Conservation (phyloP, 2,888 invertebrate genomes). For the Leucophenga montana region DNA sequence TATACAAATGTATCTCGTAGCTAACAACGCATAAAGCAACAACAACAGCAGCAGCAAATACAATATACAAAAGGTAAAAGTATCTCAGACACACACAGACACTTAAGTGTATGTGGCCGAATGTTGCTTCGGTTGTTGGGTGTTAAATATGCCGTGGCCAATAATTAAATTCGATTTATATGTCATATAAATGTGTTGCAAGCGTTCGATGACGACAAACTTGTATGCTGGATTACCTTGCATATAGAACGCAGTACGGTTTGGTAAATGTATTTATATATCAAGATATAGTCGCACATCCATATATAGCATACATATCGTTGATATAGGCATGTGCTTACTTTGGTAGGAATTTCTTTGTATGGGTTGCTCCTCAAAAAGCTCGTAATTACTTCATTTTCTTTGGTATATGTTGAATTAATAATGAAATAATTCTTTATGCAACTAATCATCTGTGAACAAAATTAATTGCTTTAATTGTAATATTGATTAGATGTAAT, state of each 20-base stretch:
- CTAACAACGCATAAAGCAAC: no score
- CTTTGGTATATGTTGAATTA: slow-evolving; percentile 21
- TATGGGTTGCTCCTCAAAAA: background rate
- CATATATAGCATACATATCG: background rate
- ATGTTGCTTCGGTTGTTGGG: slow-evolving; percentile 4
- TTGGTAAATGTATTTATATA: background rate
- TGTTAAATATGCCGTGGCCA: slow-evolving; percentile 24
- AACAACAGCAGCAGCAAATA: no score
- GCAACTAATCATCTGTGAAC: slow-evolving; percentile 27
- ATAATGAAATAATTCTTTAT: slow-evolving; percentile 27
- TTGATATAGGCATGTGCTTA: background rate
- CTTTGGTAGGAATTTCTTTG: background rate
- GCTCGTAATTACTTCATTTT: slow-evolving; percentile 22
- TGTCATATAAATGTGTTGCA: slow-evolving; percentile 21
- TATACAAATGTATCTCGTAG: background rate
- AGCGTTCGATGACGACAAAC: background rate
- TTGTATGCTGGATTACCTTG: background rate
- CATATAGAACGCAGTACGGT: background rate
- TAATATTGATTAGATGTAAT: slow-evolving; percentile 26
- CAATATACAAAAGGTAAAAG: no score
- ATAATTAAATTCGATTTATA: slow-evolving; percentile 28
- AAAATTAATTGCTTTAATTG: slow-evolving; percentile 27
- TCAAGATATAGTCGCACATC: background rate
- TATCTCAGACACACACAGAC: background rate
- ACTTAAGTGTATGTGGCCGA: background rate